Conservation (phyloP, 2,888 invertebrate species). For the Terebella lapidaria region DNA sequence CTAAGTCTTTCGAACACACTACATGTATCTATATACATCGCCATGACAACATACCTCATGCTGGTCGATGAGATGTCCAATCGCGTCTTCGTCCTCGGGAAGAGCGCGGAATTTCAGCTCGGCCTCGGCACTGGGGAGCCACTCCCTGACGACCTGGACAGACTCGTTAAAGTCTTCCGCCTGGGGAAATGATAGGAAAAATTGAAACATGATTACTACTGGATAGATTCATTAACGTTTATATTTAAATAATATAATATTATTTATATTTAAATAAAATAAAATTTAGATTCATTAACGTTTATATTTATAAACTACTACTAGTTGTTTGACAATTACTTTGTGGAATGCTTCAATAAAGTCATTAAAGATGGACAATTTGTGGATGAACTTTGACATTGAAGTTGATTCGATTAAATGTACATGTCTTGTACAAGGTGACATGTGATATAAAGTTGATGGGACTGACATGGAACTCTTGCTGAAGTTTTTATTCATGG, state of each 20-base stretch:
- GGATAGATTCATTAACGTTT: too few relatives aligned
- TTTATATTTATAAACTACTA: neutral
- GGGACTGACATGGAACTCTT: too few relatives aligned
- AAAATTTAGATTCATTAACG: neutral
- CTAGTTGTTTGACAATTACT: too few relatives aligned
- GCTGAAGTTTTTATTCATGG: too few relatives aligned
- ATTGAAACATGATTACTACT: neutral
- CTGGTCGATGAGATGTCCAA: slow-evolving; percentile 46
- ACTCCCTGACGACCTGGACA: slow-evolving; percentile 48
- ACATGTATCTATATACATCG: too few relatives aligned
- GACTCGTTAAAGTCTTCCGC: slow-evolving; percentile 51
- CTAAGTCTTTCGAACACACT: too few relatives aligned
- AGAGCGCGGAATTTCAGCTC: slow-evolving; percentile 48
- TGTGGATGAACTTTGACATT: too few relatives aligned
- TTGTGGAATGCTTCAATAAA: too few relatives aligned
- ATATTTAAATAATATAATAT: neutral
- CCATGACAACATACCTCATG: neutral
- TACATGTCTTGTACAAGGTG: too few relatives aligned
- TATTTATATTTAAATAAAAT: neutral
- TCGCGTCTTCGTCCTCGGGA: slow-evolving; percentile 49
- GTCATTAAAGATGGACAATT: too few relatives aligned
- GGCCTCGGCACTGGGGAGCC: slow-evolving; percentile 48
- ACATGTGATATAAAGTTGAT: too few relatives aligned
- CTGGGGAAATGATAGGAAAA: slow-evolving; percentile 28
- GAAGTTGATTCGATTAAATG: too few relatives aligned